Conservation (phyloP, 2,888 invertebrate genomes). For the Antheraea yamamai region DNA sequence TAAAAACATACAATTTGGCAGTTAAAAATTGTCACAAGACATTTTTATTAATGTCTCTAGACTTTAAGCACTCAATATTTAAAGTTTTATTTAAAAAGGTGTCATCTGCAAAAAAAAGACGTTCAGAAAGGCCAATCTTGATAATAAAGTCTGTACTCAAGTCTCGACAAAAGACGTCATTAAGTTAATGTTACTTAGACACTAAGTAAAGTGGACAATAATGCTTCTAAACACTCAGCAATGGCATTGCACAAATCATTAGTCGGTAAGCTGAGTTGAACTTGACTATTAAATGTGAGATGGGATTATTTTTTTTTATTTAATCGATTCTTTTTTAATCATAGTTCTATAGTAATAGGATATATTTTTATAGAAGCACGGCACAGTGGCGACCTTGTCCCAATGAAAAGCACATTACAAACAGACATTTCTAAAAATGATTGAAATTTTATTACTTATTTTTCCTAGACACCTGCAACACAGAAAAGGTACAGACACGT, state of each 20-base stretch:
- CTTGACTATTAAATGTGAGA: not conserved
- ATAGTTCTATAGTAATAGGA: no score
- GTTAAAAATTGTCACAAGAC: not conserved
- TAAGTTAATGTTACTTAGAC: constrained; percentile 5
- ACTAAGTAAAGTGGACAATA: constrained; percentile 3
- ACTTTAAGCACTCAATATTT: not conserved
- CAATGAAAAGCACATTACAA: no score
- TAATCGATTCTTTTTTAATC: not conserved
- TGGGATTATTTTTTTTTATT: not conserved
- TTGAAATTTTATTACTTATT: no score
- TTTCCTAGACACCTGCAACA: no score
- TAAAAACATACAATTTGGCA: not conserved
- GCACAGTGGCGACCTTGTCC: no score
- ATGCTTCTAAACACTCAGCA: not conserved
- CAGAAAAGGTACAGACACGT: no score
- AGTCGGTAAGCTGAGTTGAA: not conserved
- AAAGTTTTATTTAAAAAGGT: not conserved
- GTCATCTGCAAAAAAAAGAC: not conserved
- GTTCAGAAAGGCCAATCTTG: not conserved
- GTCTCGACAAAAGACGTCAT: constrained; percentile 2
- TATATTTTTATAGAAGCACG: no score
- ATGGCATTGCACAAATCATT: not conserved
- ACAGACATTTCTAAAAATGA: no score
- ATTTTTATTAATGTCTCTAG: not conserved
- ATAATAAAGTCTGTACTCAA: not conserved